These are phyloP conservation scores for Miichthys miiuy DNA, from an alignment of 2,797 vertebrate species.

Conservation along the genomic window DNA sequence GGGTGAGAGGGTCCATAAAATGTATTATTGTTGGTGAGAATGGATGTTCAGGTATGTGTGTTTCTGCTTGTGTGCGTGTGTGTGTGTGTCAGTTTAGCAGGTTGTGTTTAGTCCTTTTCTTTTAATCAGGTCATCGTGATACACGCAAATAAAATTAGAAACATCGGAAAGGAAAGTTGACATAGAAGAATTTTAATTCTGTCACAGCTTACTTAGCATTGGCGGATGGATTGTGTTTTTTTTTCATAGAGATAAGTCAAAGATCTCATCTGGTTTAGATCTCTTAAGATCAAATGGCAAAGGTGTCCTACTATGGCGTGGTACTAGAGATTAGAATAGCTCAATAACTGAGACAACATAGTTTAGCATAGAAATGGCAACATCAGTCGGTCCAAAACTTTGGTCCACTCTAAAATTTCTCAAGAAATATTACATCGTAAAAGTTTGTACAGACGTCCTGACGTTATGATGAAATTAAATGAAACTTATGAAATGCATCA, in stretches of 20 bases:
- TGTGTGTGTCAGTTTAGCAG: neutral
- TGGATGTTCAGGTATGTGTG: conserved; percentile 7
- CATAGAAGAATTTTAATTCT: neutral
- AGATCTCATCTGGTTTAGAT: neutral
- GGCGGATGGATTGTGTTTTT: neutral
- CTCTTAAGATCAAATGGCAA: neutral
- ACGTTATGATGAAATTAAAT: no score
- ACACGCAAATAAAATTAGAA: neutral
- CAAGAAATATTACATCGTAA: neutral
- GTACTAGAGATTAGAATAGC: no score
- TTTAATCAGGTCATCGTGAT: neutral
- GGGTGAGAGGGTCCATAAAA: neutral
- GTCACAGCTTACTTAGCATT: neutral
- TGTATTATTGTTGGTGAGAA: conserved; percentile 11
- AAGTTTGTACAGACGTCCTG: neutral
- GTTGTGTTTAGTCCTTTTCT: neutral
- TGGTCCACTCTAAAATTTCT: neutral
- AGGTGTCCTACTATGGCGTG: neutral
- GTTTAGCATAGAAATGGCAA: neutral
- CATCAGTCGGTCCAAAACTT: neutral
- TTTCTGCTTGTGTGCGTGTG: conserved; percentile 6
- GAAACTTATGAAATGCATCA: no score
- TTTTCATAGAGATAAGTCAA: neutral
- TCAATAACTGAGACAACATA: no score
- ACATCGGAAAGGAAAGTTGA: neutral